Conservation (phyloP, 2,113 vertebrate species). For the Rynchops niger region DNA sequence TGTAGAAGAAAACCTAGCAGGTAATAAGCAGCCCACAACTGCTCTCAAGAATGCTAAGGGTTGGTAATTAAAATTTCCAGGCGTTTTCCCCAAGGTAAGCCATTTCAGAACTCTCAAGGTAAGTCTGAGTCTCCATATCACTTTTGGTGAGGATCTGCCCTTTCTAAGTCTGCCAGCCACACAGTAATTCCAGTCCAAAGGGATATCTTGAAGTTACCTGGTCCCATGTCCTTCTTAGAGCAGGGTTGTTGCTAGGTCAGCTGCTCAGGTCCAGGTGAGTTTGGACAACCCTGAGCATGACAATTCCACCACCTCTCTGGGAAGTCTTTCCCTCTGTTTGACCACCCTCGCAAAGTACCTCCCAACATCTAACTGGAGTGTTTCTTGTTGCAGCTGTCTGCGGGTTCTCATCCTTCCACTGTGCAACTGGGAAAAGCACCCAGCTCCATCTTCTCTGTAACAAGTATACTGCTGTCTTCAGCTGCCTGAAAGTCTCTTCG, state of each 20-base stretch:
- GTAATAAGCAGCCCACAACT: not conserved
- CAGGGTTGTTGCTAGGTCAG: not conserved
- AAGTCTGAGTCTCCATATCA: not conserved
- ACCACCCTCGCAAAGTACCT: not conserved
- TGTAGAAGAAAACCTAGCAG: not conserved
- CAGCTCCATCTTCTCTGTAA: not conserved
- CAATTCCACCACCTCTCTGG: not conserved
- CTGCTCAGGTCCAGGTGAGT: not conserved
- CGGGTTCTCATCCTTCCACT: not conserved
- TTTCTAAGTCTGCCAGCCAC: not conserved
- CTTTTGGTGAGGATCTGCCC: not conserved
- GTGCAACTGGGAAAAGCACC: not conserved
- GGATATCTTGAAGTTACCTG: not conserved
- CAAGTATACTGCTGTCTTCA: not conserved
- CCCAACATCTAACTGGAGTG: rapidly evolving
- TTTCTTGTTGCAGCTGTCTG: not conserved
- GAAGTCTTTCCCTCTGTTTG: not conserved
- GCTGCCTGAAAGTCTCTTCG: not conserved
- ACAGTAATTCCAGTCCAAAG: not conserved
- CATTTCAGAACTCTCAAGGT: not conserved
- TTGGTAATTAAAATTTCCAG: not conserved
- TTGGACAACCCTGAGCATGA: not conserved
- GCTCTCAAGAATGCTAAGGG: not conserved
- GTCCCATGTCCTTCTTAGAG: not conserved
- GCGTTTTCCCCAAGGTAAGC: not conserved